Evolutionary conservation across 2,888 invertebrate species (phyloP).

Genomic region (Agrochola litura): DNA sequence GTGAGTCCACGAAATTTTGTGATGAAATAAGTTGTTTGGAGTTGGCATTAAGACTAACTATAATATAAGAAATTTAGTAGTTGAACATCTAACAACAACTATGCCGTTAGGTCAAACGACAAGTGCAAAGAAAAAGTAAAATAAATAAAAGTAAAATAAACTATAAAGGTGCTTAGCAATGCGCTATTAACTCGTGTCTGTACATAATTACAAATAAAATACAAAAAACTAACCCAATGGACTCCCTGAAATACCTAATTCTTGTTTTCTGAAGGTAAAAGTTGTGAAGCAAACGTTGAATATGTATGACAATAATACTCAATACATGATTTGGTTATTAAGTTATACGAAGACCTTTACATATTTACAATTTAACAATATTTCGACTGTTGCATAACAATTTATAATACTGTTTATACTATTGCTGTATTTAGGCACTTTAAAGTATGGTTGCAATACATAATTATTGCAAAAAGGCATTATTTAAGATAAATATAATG

Average conservation of each 20-base stretch:
- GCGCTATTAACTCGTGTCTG: conserved; percentile 44
- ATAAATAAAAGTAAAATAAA: conserved; percentile 31
- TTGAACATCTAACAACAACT: conserved; percentile 22
- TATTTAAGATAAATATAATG: conserved; percentile 35
- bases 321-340: conserved; percentile 50
- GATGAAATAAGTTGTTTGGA: conserved; percentile 4
- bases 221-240: conserved; percentile 15
- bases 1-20: conserved; percentile 17
- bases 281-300: conserved; percentile 17
- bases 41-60: not conserved
- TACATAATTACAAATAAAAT: conserved; percentile 46
- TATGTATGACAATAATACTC: conserved; percentile 49
- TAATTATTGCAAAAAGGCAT: conserved; percentile 53
- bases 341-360: conserved; percentile 40
- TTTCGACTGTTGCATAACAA: conserved; percentile 55
- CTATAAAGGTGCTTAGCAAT: conserved; percentile 33
- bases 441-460: conserved; percentile 52
- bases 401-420: conserved; percentile 63
- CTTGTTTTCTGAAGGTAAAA: not conserved
- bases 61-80: not conserved
- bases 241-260: not conserved
- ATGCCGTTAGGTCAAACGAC: conserved; percentile 7
- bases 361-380: conserved; percentile 58
- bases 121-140: conserved; percentile 8
- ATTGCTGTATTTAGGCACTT: conserved; percentile 68